These are phyloP conservation scores for Colinus virginianus DNA, from an alignment of 2,113 vertebrate genomes.

Conservation along the genomic window DNA sequence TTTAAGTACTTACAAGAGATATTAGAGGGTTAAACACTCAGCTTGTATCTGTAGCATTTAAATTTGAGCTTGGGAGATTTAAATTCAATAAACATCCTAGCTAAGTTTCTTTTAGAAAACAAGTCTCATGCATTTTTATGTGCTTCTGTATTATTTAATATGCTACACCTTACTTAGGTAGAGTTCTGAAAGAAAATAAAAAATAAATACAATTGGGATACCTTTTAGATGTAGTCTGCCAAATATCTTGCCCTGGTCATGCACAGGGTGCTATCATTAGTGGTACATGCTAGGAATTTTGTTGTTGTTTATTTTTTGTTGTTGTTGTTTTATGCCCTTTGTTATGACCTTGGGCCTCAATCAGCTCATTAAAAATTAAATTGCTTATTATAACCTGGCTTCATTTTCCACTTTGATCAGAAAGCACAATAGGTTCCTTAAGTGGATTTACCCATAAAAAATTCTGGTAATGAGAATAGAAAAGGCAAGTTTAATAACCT, in stretches of 20 bases:
- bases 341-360: conserved; percentile 76
- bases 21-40: conserved; percentile 29
- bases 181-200: conserved; percentile 58
- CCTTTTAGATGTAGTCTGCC: conserved; percentile 38
- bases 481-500: conserved; percentile 70
- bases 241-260: conserved; percentile 67
- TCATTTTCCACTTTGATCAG: conserved; percentile 80
- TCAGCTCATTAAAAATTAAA: conserved; percentile 85
- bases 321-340: conserved; percentile 60
- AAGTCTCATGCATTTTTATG: conserved; percentile 68
- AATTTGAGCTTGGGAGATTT: conserved; percentile 44
- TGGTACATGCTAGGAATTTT: conserved; percentile 50
- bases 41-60: conserved; percentile 22
- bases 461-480: conserved; percentile 72
- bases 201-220: conserved; percentile 43
- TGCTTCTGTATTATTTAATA: conserved; percentile 69
- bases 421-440: conserved; percentile 75
- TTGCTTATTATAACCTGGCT: conserved; percentile 80
- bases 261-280: conserved; percentile 61
- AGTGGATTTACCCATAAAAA: conserved; percentile 75
- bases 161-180: conserved; percentile 55
- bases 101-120: conserved; percentile 49
- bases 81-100: conserved; percentile 57
- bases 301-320: conserved; percentile 65
- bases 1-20: neutral